Evolutionary conservation across 2,113 vertebrate genomes (phyloP).

Genomic region (Sinosuthora webbiana): DNA sequence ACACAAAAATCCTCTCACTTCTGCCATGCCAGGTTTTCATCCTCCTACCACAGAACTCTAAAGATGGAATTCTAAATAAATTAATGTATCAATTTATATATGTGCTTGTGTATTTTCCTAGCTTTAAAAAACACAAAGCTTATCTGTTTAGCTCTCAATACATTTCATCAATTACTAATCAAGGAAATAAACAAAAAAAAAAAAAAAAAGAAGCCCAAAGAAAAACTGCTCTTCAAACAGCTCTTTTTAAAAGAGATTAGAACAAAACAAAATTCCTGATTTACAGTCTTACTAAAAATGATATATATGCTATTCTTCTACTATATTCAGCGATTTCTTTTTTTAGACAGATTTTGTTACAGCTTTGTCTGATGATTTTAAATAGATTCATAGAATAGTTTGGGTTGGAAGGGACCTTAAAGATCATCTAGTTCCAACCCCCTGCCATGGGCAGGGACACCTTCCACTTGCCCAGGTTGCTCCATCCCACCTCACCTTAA

Average conservation of each 20-base stretch:
- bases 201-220: background rate
- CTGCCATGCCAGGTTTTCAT: background rate
- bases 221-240: background rate
- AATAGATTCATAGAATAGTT: background rate
- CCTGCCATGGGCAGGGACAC: background rate
- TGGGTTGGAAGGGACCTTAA: background rate
- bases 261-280: background rate
- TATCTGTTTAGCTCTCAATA: background rate
- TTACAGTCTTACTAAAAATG: background rate
- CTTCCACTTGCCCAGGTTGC: background rate
- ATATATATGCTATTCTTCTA: background rate
- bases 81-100: background rate
- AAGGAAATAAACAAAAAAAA: background rate
- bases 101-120: accelerated
- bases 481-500: background rate
- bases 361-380: background rate
- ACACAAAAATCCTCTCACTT: background rate
- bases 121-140: background rate
- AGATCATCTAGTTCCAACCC: background rate
- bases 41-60: background rate
- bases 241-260: background rate
- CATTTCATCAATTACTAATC: background rate
- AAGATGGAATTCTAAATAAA: background rate
- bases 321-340: background rate
- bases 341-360: background rate